Base-by-base conservation (phyloP, 1,140 invertebrate genomes). In the Hylaeus volcanicus region DNA sequence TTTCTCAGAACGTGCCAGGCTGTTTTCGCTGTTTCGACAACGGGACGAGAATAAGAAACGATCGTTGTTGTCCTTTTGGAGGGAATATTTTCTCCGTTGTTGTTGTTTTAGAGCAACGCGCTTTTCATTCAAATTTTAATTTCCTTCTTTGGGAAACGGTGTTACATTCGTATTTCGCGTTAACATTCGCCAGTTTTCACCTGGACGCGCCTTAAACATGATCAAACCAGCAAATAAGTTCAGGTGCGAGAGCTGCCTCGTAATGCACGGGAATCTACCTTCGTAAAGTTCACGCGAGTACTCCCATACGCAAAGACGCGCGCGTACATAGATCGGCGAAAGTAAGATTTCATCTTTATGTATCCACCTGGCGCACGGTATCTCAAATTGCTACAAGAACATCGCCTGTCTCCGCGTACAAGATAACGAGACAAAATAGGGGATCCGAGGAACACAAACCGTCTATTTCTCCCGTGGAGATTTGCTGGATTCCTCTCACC, bases 321-420 rank as follows among this genome's bases (percentile, higher is more conserved):
- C 43, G 39, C 39, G 15, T n/a, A n/a, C 45, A 63, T 51, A 53
- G 48, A 83, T 75, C 70, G 51, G 71, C 64, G 71, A 63, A 73
- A 81, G 78, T 41, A 51, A 83, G 81, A 81, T 81, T 81, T 83
- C 81, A 83, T 83, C 78, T 82, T 68, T 73, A 69, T 5, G n/a
- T 39, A 43, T 43, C 73, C 79, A 76, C 74, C 74, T 76, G 65
- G 55, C 58, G 74, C 63, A 68, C 68, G 41, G 53, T 79, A 64
- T 72, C 64, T 77, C 66, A 60, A 60, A 41, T 56, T 9, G 51
- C 51, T 56, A 60, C 56, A 26, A 80, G 48, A 74, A 64, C 71
- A 41, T 51, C 45, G 45, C 12, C 53, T 58, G 51, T 58, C 53
- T 5, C 15, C 26, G 15, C 39, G n/a, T 8, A 2, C 15, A n/a